Evolutionary conservation across 2,888 invertebrate species (phyloP).

Genomic region (Ferdinandea cuprea): DNA sequence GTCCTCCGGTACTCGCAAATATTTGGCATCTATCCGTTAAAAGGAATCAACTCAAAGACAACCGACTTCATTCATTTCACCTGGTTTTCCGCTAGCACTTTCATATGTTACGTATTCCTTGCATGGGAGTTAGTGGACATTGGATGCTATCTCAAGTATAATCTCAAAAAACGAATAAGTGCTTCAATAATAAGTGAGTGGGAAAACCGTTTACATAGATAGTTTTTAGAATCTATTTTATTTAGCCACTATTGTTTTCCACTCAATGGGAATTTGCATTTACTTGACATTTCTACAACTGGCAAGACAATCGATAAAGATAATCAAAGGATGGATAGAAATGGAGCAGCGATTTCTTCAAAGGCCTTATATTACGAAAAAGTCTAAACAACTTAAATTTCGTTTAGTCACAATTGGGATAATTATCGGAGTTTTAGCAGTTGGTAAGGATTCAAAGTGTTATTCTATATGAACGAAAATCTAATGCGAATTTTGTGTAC

Average conservation of each 20-base stretch:
- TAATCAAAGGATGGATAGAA: slow-evolving; percentile 48
- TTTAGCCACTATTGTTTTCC: slow-evolving; percentile 46
- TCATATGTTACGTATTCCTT: slow-evolving; percentile 41
- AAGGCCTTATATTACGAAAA: slow-evolving; percentile 20
- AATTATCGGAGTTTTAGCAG: slow-evolving; percentile 15
- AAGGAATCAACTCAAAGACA: slow-evolving; percentile 10
- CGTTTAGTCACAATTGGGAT: slow-evolving; percentile 30
- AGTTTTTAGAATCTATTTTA: neutral
- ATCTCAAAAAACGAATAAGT: slow-evolving; percentile 8
- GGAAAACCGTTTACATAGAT: neutral
- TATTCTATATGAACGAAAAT: neutral
- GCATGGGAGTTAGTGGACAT: slow-evolving; percentile 42
- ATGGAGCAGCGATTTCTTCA: slow-evolving; percentile 54
- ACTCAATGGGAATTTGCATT: slow-evolving; percentile 55
- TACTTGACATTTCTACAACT: slow-evolving; percentile 48
- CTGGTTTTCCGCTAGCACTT: slow-evolving; percentile 36
- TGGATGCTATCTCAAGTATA: neutral
- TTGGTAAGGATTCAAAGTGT: slow-evolving; percentile 24
- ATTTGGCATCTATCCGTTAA: slow-evolving; percentile 58
- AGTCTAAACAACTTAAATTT: slow-evolving; percentile 15
- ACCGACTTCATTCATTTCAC: slow-evolving; percentile 21
- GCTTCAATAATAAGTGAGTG: slow-evolving; percentile 42
- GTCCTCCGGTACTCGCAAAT: slow-evolving; percentile 49
- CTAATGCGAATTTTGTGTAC: neutral
- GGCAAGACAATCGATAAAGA: slow-evolving; percentile 40